Evolutionary conservation across 2,888 invertebrate genomes (phyloP).

Genomic region (Nomada lathburiana): DNA sequence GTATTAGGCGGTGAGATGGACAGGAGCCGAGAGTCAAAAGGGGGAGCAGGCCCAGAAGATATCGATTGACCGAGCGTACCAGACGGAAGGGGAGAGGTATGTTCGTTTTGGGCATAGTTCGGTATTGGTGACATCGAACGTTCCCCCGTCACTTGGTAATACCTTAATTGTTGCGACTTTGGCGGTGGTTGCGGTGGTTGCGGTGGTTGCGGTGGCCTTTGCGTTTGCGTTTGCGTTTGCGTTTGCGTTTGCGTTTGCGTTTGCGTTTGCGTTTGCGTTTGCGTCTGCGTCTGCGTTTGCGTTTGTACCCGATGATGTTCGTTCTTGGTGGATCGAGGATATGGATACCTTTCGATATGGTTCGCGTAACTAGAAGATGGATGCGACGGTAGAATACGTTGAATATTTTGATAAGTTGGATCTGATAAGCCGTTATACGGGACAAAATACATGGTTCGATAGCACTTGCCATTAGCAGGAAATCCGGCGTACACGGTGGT

Average conservation of each 20-base stretch:
- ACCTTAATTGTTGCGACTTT: conserved; percentile 66
- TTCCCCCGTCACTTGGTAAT: conserved; percentile 68
- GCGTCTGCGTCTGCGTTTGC: conserved; percentile 52
- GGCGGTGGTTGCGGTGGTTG: conserved; percentile 50
- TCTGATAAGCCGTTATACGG: conserved; percentile 81
- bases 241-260: conserved; percentile 52
- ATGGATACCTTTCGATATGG: conserved; percentile 82
- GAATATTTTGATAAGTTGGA: conserved; percentile 83
- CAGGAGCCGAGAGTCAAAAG: conserved; percentile 27
- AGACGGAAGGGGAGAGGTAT: conserved; percentile 5
- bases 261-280: conserved; percentile 54
- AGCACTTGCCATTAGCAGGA: conserved; percentile 76
- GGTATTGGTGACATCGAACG: conserved; percentile 63
- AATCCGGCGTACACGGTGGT: conserved; percentile 33
- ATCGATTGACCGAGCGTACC: background rate
- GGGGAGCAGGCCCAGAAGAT: background rate
- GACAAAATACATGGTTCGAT: conserved; percentile 83
- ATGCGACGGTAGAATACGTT: conserved; percentile 79
- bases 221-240: conserved; percentile 54
- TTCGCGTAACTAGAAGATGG: conserved; percentile 79
- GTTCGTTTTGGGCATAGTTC: conserved; percentile 11
- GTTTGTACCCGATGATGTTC: conserved; percentile 53
- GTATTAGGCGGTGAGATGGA: conserved; percentile 50
- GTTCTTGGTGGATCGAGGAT: conserved; percentile 73
- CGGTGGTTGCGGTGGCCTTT: conserved; percentile 57